Base-by-base conservation (phyloP, 1,140 invertebrate genomes). In the Phenacoccus solenopsis region DNA sequence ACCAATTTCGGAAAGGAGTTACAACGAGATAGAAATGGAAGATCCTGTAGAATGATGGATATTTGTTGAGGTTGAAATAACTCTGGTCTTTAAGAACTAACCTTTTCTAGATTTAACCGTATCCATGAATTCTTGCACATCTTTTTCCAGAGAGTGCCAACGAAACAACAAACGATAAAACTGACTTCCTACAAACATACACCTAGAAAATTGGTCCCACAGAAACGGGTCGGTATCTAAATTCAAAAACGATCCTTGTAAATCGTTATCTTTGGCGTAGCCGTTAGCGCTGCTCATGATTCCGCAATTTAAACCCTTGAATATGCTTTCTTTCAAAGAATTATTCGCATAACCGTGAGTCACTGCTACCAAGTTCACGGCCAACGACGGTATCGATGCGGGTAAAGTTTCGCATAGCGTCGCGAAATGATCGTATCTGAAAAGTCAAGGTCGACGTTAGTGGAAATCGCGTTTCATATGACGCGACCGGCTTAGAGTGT, bases 381-480 rank as follows among this genome's bases (percentile, higher is more conserved):
- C 84, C 3, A 93, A 78, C 0, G 87, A 88, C 0, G 90, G 90
- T 16, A 93, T 72, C 9, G 84, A 83, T 21, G 83, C 78, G 0
- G 85, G 84, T 2, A 93, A 74, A 0, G 91, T 77, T 78, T 93
- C 90, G 76, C 88, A 90, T 0, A 93, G 78, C 5, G 88, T 83
- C 28, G 88, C 87, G 76, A 91, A 90, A 75, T 93, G 90, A 77
- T 93, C 90, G 77, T 91, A 93, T 70, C 79, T 78, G 71, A 9
- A 69, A 68, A 67, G 71, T 49, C 67, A 61, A 32, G 30, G 13
- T 32, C 30, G 30, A 32, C n/a, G n/a, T 32, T 32, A 32, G 30
- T 7, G 30, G 5, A 32, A n/a, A n/a, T n/a, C n/a, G n/a, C n/a
- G n/a, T n/a, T n/a, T n/a, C n/a, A n/a, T n/a, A n/a, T n/a, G n/a